Evolutionary conservation across 1,140 invertebrate genomes (phyloP).

Genomic region (Drosophila erecta): DNA sequence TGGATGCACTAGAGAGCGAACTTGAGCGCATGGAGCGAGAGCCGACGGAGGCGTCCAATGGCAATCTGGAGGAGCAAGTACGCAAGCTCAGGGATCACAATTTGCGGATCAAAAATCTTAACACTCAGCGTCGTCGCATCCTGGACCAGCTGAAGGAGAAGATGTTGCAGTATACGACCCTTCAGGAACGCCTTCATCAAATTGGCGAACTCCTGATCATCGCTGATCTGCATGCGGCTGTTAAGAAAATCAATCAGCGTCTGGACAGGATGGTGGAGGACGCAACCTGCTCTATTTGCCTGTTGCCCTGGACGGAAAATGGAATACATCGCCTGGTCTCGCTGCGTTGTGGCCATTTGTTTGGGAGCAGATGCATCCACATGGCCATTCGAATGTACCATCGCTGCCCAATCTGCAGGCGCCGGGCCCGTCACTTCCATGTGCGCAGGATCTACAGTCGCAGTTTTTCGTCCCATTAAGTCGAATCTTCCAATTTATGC

Average conservation of each 20-base stretch:
- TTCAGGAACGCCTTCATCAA: too few relatives aligned
- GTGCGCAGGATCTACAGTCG: constrained; percentile 1
- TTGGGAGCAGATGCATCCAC: background rate
- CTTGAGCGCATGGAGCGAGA: background rate
- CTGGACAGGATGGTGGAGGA: too few relatives aligned
- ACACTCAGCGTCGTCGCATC: background rate
- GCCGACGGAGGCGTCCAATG: background rate
- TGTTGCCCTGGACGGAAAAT: too few relatives aligned
- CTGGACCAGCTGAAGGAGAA: background rate
- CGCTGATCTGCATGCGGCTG: too few relatives aligned
- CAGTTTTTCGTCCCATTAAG: background rate
- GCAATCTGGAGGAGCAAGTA: background rate
- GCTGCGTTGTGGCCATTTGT: background rate
- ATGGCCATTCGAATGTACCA: background rate
- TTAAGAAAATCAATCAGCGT: too few relatives aligned
- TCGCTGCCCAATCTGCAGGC: constrained; percentile 1
- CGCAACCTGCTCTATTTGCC: too few relatives aligned
- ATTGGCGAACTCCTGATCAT: too few relatives aligned
- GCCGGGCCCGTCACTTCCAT: background rate
- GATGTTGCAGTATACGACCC: background rate
- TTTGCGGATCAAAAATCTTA: background rate
- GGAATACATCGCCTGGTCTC: background rate
- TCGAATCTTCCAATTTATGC: too few relatives aligned
- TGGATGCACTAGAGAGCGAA: background rate
- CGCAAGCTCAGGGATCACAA: background rate